phyloP scores from a whole-genome alignment of 2,113 vertebrate species.

The Plestiodon gilberti region DNA sequence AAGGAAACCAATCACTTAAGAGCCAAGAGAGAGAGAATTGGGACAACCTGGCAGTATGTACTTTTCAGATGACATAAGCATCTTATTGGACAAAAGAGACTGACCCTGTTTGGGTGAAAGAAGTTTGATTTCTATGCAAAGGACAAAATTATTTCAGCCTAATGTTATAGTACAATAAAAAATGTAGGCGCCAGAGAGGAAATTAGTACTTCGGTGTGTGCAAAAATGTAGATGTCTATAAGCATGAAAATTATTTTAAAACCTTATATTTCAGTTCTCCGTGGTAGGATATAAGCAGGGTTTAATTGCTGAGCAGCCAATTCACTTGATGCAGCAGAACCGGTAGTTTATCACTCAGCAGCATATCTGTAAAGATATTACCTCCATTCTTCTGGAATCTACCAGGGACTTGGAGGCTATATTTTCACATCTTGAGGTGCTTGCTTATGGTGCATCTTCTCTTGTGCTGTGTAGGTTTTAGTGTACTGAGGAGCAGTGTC shows the following conservation, averaged over 20 bases:
- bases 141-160: neutral
- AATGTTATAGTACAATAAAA: neutral
- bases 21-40: neutral
- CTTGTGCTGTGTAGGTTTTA: too few species aligned
- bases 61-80: neutral
- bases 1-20: slow-evolving; percentile 1
- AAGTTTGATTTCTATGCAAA: neutral
- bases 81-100: neutral
- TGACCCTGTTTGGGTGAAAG: neutral
- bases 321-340: neutral
- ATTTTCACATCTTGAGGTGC: neutral
- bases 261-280: neutral
- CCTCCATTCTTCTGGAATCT: neutral
- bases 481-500: too few species aligned
- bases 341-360: neutral
- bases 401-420: neutral
- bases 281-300: neutral
- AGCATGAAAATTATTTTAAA: neutral
- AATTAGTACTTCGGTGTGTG: neutral
- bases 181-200: neutral
- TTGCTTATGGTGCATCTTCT: too few species aligned
- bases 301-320: slow-evolving; percentile 1
- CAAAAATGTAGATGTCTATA: neutral
- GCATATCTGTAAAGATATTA: neutral
- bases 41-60: neutral